Evolutionary conservation across 2,113 vertebrate species (phyloP), one percentile per base, ranked within the genome.

Genomic region (Octodon degus): DNA sequence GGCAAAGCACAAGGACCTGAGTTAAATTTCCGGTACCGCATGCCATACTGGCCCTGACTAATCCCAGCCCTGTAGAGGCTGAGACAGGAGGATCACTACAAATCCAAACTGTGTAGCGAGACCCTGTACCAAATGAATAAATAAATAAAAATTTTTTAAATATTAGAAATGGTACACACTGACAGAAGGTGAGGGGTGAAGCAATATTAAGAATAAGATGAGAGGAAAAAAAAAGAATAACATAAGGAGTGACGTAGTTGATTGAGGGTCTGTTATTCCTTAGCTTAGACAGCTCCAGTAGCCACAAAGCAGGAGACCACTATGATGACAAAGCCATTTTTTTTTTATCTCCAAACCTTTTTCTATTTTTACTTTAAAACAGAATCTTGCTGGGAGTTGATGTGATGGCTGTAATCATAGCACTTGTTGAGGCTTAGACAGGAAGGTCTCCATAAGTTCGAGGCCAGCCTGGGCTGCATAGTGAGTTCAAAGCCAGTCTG

Each of bases 161-260:
- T 9, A 50, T 50, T 50, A 50, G 50, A 50, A 50, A 50, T 50
- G 7, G 10, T 50, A 50, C 85, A 63, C 58, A 81, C 32, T 82
- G 47, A n/a, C 14, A 20, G 17, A 86, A 92, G 55, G 14, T 67
- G 1, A 79, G 9, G 13, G 67, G 50, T 86, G 50, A 80, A 82
- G 20, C 76, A 27, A 40, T 89, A 81, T 8, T 95, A 60, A 87
- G 60, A n/a, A n/a, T 77, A 83, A 83, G 82, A 30, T 90, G 82
- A 19, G 43, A 43, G 5, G 5, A 43, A 43, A 43, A 43, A 43
- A 43, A 43, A 60, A 87, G 60, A n/a, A n/a, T 77, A 83, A 83
- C 77, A 30, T 90, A 76, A 19, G 34, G 13, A 60, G 37, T 80
- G 55, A 92, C 79, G 50, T 90, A 74, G 27, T 81, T 93, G 68